These are phyloP conservation scores for Turritopsis dohrnii DNA, from an alignment of 30 jellyfish, hydroid and myxozoan genomes.

Conservation along the genomic window DNA sequence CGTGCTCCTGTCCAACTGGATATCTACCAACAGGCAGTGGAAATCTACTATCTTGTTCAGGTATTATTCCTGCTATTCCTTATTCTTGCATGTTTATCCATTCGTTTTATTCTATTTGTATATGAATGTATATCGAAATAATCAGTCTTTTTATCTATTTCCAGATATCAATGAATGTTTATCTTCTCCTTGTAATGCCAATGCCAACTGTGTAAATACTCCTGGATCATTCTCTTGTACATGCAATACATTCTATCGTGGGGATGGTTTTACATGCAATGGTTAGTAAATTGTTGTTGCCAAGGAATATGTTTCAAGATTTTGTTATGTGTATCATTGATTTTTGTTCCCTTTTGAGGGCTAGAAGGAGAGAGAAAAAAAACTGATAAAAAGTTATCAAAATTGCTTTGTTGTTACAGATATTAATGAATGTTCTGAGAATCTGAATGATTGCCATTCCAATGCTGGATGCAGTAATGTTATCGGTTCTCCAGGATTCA, in stretches of 20 bases:
- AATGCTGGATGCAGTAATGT: background rate
- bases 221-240: background rate
- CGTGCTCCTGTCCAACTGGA: background rate
- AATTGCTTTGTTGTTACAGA: background rate
- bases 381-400: background rate
- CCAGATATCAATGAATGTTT: slow-evolving; percentile 1
- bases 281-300: background rate
- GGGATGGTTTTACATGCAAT: slow-evolving; percentile 11
- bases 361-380: too few relatives aligned
- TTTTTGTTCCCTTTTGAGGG: background rate
- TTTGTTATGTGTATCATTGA: too few relatives aligned
- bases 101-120: too few relatives aligned
- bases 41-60: background rate
- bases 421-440: background rate
- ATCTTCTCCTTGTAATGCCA: background rate
- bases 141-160: background rate
- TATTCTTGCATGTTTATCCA: too few relatives aligned
- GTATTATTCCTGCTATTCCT: too few relatives aligned
- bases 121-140: background rate
- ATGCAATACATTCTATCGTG: background rate
- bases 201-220: background rate
- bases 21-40: background rate
- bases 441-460: background rate
- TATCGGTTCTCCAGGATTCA: background rate
- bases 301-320: background rate